Evolutionary conservation across 2,888 invertebrate genomes (phyloP).

Genomic region (Scaptomyza parva): DNA sequence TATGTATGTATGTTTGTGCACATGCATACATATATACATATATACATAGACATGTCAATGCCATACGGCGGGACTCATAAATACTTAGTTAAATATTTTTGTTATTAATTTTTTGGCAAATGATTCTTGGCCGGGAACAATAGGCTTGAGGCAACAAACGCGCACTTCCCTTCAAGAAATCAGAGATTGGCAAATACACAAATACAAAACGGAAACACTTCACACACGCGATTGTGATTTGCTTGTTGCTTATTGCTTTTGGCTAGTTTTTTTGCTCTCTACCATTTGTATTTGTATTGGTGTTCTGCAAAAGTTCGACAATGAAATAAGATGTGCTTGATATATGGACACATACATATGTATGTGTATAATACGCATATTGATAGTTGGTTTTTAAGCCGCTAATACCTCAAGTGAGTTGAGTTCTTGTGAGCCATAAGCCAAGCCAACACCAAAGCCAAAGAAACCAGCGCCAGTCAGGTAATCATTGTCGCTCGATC

Average conservation of each 20-base stretch:
- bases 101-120: slow-evolving; percentile 55
- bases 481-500: slow-evolving; percentile 79
- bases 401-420: slow-evolving; percentile 66
- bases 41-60: slow-evolving; percentile 33
- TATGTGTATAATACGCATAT: slow-evolving; percentile 36
- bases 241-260: neutral
- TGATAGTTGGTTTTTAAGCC: slow-evolving; percentile 50
- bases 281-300: slow-evolving; percentile 4
- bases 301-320: slow-evolving; percentile 47
- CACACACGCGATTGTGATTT: slow-evolving; percentile 4
- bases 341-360: slow-evolving; percentile 38
- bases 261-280: neutral
- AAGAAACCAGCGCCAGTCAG: slow-evolving; percentile 25
- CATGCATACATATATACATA: neutral
- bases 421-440: slow-evolving; percentile 56
- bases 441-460: slow-evolving; percentile 17
- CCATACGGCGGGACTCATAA: slow-evolving; percentile 40
- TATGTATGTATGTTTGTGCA: neutral
- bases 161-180: slow-evolving; percentile 45
- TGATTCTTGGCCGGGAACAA: slow-evolving; percentile 62
- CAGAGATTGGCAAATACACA: slow-evolving; percentile 51
- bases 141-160: slow-evolving; percentile 63
- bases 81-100: slow-evolving; percentile 23
- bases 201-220: slow-evolving; percentile 70
- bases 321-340: slow-evolving; percentile 35